A percentile compares a stretch with the other conserved stretches of the same genome.
These are phyloP conservation scores for Lochmaea crataegi DNA, from an alignment of 2,888 invertebrate species.

Conservation along the genomic window DNA sequence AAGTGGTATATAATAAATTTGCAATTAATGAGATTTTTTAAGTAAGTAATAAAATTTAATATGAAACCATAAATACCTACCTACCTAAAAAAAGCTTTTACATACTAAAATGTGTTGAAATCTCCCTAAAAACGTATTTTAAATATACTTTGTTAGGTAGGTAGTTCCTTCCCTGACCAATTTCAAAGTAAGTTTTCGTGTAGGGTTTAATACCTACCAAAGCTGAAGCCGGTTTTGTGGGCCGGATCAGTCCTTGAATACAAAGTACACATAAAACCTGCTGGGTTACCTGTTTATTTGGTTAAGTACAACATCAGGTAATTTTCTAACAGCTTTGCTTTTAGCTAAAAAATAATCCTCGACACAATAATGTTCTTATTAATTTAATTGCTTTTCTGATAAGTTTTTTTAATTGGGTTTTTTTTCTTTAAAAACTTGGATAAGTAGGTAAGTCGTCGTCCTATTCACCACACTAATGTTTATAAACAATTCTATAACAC, in stretches of 20 bases:
- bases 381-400: neutral
- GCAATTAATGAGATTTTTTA: too few relatives aligned
- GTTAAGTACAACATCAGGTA: conserved; percentile 13
- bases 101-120: too few relatives aligned
- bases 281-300: conserved; percentile 37
- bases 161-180: neutral
- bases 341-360: neutral
- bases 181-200: neutral
- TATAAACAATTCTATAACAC: too few relatives aligned
- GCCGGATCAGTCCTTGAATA: conserved; percentile 42
- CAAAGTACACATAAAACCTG: conserved; percentile 34
- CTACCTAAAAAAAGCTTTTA: too few relatives aligned
- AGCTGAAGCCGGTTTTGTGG: conserved; percentile 45
- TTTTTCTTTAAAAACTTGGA: too few relatives aligned
- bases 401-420: neutral
- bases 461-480: neutral
- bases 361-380: neutral
- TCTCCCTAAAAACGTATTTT: neutral
- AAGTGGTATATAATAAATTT: too few relatives aligned
- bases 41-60: too few relatives aligned
- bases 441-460: neutral
- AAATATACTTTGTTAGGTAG: neutral
- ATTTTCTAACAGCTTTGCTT: neutral
- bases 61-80: too few relatives aligned
- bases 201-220: conserved; percentile 17